Evolutionary conservation across 2,797 vertebrate species (phyloP).

Genomic region (Hyperoplus immaculatus): DNA sequence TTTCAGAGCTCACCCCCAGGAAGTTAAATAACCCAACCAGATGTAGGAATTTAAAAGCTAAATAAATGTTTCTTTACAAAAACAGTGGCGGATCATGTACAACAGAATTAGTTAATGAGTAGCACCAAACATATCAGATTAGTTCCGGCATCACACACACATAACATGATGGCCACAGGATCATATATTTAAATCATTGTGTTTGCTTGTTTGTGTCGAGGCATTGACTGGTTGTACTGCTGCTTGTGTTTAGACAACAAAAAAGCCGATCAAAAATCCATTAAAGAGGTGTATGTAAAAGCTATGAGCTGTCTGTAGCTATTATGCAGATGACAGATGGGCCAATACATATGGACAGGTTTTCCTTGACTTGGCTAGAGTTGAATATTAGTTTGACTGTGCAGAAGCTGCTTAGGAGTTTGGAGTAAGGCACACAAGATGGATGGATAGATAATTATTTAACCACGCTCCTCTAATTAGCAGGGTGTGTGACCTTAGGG

Average conservation of each 20-base stretch:
- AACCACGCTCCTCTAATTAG: neutral
- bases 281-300: slow-evolving; percentile 11
- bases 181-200: neutral
- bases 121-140: slow-evolving; percentile 3
- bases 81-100: neutral
- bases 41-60: neutral
- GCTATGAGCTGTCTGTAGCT: slow-evolving; percentile 6
- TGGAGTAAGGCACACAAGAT: neutral
- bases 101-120: neutral
- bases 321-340: slow-evolving; percentile 23
- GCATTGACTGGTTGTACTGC: neutral
- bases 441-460: neutral
- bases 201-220: neutral
- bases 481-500: neutral
- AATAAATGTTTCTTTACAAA: neutral
- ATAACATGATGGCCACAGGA: neutral
- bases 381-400: slow-evolving; percentile 3
- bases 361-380: slow-evolving; percentile 22
- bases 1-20: neutral
- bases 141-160: neutral
- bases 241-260: neutral
- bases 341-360: neutral
- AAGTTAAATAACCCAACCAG: neutral
- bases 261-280: neutral
- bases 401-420: slow-evolving; percentile 1